Evolutionary conservation across 2,888 invertebrate genomes (phyloP).

Genomic region (Horisme vitalbata): DNA sequence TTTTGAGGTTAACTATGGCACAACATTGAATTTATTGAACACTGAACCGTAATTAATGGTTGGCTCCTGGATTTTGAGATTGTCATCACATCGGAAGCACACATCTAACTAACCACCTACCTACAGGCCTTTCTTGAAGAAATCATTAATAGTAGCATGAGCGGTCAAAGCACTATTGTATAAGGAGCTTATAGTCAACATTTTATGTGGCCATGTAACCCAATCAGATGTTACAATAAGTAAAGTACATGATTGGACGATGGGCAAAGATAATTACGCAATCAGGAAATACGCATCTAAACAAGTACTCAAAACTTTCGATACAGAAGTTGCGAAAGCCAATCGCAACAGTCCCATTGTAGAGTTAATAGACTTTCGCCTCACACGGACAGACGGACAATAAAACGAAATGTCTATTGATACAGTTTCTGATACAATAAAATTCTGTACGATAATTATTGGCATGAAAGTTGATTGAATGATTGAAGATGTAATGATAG

Average conservation of each 20-base stretch:
- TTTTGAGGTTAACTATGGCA: too few relatives aligned
- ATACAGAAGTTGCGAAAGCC: constrained; percentile 39
- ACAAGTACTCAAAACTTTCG: constrained; percentile 13
- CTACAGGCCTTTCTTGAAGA: too few relatives aligned
- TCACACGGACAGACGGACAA: constrained; percentile 38
- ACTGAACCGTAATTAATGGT: too few relatives aligned
- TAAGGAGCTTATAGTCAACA: too few relatives aligned
- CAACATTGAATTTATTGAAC: too few relatives aligned
- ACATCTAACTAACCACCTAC: too few relatives aligned
- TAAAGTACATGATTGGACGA: not conserved
- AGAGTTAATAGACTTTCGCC: constrained; percentile 57
- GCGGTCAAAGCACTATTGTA: too few relatives aligned
- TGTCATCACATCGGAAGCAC: too few relatives aligned
- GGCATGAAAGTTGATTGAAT: constrained; percentile 8
- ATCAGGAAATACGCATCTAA: constrained; percentile 13
- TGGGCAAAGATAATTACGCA: constrained; percentile 6
- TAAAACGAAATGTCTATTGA: constrained; percentile 38
- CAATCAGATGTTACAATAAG: too few relatives aligned
- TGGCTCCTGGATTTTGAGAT: too few relatives aligned
- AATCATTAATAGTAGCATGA: too few relatives aligned
- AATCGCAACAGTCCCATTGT: constrained; percentile 43
- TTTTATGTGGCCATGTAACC: too few relatives aligned
- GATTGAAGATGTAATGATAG: constrained; percentile 10
- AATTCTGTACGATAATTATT: constrained; percentile 45
- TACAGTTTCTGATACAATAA: constrained; percentile 33